Percentiles rank a stretch among this genome's conserved stretches.
Conservation (phyloP, 2,113 vertebrate genomes). For the Amazona vittata region DNA sequence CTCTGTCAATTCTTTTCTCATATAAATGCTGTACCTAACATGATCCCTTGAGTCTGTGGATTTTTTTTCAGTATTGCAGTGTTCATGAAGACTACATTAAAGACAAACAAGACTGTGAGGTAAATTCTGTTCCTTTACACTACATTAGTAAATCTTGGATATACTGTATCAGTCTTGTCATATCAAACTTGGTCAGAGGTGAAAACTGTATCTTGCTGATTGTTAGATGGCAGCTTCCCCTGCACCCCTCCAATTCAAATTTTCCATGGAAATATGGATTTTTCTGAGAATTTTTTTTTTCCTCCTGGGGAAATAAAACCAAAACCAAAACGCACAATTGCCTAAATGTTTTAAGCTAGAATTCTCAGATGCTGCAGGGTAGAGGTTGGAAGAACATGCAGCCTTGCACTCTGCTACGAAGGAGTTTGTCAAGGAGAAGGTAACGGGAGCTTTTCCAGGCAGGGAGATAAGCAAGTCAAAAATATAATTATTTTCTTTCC, state of each 20-base stretch:
- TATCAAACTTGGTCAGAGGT: not conserved
- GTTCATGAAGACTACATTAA: not conserved
- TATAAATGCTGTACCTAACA: not conserved
- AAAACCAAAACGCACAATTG: not conserved
- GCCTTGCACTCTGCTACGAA: not conserved
- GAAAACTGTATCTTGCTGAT: not conserved
- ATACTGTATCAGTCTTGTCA: not conserved
- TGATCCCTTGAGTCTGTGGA: not conserved
- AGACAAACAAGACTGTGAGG: not conserved
- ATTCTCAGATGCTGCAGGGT: not conserved
- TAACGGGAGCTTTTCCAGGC: not conserved
- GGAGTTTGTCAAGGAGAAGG: not conserved
- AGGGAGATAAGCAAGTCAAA: not conserved
- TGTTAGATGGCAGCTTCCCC: not conserved
- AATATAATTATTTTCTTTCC: not conserved
- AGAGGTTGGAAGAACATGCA: not conserved
- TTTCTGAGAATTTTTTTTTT: not conserved
- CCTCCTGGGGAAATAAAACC: not conserved
- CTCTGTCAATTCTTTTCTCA: not conserved
- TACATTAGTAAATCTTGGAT: not conserved
- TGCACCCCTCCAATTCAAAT: not conserved
- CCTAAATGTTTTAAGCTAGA: not conserved
- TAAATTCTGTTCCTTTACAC: not conserved
- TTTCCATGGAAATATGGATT: not conserved
- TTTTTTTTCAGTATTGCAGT: not conserved